Evolutionary conservation across 2,113 vertebrate genomes (phyloP).

Genomic region (Macaca fascicularis): DNA sequence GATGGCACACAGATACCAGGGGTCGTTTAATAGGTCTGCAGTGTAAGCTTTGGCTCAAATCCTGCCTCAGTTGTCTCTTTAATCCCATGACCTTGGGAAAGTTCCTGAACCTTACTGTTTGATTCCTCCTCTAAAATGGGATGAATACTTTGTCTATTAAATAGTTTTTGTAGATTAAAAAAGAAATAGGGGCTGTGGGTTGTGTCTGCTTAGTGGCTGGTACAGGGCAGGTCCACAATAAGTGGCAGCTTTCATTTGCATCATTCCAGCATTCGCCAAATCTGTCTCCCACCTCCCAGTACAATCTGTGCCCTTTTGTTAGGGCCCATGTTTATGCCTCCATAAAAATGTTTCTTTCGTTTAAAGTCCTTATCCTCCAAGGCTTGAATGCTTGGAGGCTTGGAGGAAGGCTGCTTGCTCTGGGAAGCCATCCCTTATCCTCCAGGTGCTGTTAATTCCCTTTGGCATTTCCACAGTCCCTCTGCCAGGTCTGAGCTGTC

Average conservation of each 20-base stretch:
- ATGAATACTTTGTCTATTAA: not conserved
- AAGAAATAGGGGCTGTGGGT: not conserved
- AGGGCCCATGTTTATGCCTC: not conserved
- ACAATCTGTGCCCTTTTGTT: not conserved
- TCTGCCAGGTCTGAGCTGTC: not conserved
- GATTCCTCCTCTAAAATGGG: conserved; percentile 42
- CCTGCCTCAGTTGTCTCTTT: not conserved
- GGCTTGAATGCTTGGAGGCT: not conserved
- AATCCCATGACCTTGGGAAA: not conserved
- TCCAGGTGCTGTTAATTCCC: not conserved
- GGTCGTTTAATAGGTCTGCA: not conserved
- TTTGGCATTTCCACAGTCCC: not conserved
- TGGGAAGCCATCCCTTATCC: not conserved
- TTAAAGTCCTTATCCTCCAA: not conserved
- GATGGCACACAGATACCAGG: rapidly evolving
- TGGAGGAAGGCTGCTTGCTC: not conserved
- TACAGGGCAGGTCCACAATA: not conserved
- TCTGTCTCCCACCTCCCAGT: not conserved
- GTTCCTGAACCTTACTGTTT: not conserved
- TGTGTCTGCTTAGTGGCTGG: not conserved
- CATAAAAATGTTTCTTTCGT: not conserved
- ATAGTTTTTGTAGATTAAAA: not conserved
- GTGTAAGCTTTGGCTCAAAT: not conserved
- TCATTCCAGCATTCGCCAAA: not conserved
- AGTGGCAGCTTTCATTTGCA: not conserved